Conservation (phyloP, 2,797 vertebrate genomes). For the Florisuga fusca region DNA sequence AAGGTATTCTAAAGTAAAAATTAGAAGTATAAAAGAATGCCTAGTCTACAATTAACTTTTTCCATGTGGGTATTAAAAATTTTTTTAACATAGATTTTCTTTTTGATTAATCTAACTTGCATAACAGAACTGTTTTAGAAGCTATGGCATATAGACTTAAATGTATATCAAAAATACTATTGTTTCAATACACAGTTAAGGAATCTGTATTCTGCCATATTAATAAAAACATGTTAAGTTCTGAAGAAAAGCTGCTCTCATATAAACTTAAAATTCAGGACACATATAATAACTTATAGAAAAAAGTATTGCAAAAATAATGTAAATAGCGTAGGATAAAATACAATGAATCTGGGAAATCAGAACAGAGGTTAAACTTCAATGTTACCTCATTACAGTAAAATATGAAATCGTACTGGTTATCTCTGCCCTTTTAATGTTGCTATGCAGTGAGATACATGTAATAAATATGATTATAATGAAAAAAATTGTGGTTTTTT, state of each 20-base stretch:
- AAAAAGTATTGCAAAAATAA: not conserved
- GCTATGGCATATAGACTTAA: not conserved
- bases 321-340: not conserved
- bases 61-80: not conserved
- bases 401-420: conserved; percentile 37
- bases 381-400: conserved; percentile 2
- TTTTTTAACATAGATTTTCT: not conserved
- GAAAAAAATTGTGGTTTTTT: not conserved
- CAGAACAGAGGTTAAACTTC: conserved; percentile 6
- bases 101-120: not conserved
- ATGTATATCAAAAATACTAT: not conserved
- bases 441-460: conserved; percentile 15
- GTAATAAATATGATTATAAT: conserved; percentile 34
- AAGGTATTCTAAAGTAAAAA: not conserved
- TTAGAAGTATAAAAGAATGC: not conserved
- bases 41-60: not conserved
- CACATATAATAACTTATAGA: not conserved
- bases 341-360: not conserved
- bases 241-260: not conserved
- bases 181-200: not conserved
- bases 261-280: not conserved
- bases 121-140: not conserved
- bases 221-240: not conserved
- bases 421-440: conserved; percentile 13
- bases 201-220: not conserved